Conservation (phyloP, 2,113 vertebrate genomes). For the human region DNA sequence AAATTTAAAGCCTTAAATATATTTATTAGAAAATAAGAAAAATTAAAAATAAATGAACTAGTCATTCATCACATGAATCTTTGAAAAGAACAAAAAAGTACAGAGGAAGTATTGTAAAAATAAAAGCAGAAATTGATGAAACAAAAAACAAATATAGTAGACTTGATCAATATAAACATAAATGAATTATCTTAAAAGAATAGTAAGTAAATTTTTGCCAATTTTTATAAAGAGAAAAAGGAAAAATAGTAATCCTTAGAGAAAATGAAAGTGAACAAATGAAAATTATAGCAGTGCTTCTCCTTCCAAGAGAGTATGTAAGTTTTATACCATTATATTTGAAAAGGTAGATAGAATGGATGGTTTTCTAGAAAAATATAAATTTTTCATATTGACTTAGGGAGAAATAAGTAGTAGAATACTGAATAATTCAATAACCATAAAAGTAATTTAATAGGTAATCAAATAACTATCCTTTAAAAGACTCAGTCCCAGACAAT, state of each 20-base stretch:
- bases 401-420: slow-evolving; percentile 14
- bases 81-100: not conserved
- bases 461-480: slow-evolving; percentile 46
- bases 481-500: not conserved
- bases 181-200: slow-evolving; percentile 3
- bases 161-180: not conserved
- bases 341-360: slow-evolving; percentile 33
- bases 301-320: not conserved
- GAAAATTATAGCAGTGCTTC: not conserved
- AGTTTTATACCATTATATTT: not conserved
- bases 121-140: not conserved
- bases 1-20: not conserved
- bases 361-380: slow-evolving; percentile 29
- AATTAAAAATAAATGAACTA: not conserved
- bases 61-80: not conserved
- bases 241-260: not conserved
- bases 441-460: slow-evolving; percentile 46
- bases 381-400: slow-evolving; percentile 6
- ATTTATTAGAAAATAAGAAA: slow-evolving; percentile 48
- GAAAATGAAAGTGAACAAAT: not conserved
- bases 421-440: slow-evolving; percentile 17
- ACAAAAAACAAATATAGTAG: not conserved
- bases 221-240: not conserved
- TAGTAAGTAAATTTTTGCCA: not conserved
- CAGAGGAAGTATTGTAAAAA: not conserved